Conservation (phyloP, 2,797 vertebrate genomes). For the Sphenopsis melanotis region DNA sequence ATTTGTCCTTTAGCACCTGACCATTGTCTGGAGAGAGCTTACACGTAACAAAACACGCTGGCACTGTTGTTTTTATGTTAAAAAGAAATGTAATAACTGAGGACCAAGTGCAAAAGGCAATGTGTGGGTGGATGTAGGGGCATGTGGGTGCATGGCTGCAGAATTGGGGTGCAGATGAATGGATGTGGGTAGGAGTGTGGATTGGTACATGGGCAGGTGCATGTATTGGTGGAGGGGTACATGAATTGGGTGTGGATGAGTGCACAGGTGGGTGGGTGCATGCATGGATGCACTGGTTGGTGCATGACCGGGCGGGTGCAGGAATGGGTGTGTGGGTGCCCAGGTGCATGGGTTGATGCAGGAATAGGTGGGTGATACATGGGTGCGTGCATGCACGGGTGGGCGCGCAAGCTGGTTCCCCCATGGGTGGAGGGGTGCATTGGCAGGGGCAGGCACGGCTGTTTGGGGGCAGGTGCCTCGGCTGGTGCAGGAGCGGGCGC, state of each 20-base stretch:
- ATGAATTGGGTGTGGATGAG: background rate
- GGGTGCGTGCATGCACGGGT: background rate
- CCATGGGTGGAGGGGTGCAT: background rate
- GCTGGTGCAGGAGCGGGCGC: no score
- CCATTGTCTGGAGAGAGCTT: background rate
- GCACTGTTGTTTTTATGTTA: background rate
- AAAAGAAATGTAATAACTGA: background rate
- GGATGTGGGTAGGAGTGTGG: no score
- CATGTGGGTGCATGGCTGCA: background rate
- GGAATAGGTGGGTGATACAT: background rate
- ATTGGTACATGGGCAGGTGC: no score
- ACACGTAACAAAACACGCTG: background rate
- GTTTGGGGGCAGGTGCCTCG: background rate
- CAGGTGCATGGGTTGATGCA: background rate
- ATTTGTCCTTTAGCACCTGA: background rate
- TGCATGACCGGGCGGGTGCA: background rate
- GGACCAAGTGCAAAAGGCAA: background rate
- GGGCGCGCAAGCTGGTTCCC: background rate
- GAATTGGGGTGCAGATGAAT: background rate
- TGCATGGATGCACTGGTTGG: background rate
- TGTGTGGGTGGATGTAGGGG: background rate
- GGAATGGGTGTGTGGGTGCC: background rate
- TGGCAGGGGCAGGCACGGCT: background rate
- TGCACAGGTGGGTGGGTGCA: background rate
- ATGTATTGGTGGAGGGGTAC: background rate